phyloP scores from a whole-genome alignment of 2,113 vertebrate species.

The Zosterops hypoxanthus region DNA sequence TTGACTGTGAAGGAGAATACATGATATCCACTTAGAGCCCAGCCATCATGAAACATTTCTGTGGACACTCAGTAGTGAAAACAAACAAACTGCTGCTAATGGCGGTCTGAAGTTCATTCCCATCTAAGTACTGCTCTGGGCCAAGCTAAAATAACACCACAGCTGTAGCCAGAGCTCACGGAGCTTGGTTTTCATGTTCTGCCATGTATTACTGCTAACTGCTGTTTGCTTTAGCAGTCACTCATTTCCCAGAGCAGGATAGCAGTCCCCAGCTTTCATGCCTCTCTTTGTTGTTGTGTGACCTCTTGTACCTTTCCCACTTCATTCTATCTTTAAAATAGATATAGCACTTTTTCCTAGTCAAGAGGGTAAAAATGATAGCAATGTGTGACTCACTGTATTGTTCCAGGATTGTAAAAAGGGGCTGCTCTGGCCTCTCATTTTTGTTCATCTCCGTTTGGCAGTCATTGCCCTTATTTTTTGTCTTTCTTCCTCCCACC shows the following conservation, averaged over 20 bases:
- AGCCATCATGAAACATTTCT: not conserved
- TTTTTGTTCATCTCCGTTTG: not conserved
- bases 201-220: not conserved
- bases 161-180: not conserved
- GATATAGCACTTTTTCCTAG: conserved; percentile 45
- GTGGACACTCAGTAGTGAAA: not conserved
- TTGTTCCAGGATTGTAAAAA: conserved; percentile 26
- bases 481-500: not conserved
- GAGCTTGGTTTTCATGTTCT: not conserved
- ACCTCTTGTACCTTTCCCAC: conserved; percentile 56
- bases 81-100: conserved; percentile 7
- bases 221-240: conserved; percentile 31
- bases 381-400: conserved; percentile 18
- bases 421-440: not conserved
- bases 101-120: conserved; percentile 26
- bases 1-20: not conserved
- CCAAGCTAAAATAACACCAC: not conserved
- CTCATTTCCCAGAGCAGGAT: conserved; percentile 10
- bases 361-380: conserved; percentile 43
- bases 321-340: conserved; percentile 61
- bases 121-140: not conserved
- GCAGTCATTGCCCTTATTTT: not conserved
- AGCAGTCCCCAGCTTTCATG: not conserved
- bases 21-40: not conserved
- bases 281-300: conserved; percentile 9